Base-by-base conservation (phyloP, 2,113 vertebrate genomes). In the Salvator merianae region DNA sequence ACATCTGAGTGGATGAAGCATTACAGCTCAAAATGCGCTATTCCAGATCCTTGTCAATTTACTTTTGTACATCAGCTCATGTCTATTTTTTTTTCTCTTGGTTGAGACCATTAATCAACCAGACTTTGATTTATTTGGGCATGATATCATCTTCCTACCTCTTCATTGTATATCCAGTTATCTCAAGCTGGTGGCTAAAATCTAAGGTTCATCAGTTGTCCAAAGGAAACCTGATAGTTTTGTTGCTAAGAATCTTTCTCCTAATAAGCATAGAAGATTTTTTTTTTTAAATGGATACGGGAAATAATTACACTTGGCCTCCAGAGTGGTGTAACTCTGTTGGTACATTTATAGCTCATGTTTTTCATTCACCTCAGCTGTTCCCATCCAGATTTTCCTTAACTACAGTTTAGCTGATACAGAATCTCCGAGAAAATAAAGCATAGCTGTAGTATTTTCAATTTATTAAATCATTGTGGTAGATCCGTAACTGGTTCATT, bases 11-110 rank as follows among this genome's bases (percentile, higher is more conserved):
- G n/a, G n/a, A 10, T 3, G 14, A 18, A 38, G 40, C 50, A 16
- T 81, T 82, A 4, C 20, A 59, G 24, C 74, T 30, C 74, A 59
- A 59, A 14, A 59, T 59, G 66, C 59, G 84, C 65, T 79, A 34
- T 34, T 40, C 47, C 86, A 86, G 72, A 74, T 24, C 77, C 55
- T 92, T 92, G 88, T 87, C 81, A 83, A 88, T 82, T 76, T 71
- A 36, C 40, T 63, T 77, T 32, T 86, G 70, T 92, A 0, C 90
- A 91, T 74, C 81, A 87, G 86, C 79, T 89, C 92, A 82, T 80
- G 88, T 85, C 87, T 90, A 76, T 70, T 34, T 36, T 34, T 14
- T 70, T 34, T 16, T 70, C 18, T 16, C 34, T 70, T 34, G 10
- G 43, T 47, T 47, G 5, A 47, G 43, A 47, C 43, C 43, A 47